Evolutionary conservation across 2,888 invertebrate species (phyloP).

Genomic region (Dryococelus australis): DNA sequence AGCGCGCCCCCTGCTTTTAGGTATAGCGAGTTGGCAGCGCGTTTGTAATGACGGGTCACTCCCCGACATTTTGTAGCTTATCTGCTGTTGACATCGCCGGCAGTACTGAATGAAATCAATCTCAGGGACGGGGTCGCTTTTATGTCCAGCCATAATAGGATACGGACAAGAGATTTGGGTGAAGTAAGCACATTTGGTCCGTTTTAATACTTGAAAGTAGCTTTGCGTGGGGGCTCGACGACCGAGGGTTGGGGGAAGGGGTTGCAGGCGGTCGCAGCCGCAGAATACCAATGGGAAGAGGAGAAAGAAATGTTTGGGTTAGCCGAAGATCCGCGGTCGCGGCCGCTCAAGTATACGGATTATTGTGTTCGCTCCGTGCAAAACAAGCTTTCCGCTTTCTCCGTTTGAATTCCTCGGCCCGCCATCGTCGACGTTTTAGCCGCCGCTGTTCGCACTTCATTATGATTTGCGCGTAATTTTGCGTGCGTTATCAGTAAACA

Average conservation of each 20-base stretch:
- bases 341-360: not conserved
- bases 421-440: too few relatives aligned
- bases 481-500: too few relatives aligned
- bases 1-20: not conserved
- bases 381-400: not conserved
- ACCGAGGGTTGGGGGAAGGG: not conserved
- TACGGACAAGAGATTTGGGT: constrained; percentile 10
- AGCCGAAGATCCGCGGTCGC: not conserved
- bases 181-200: constrained; percentile 4
- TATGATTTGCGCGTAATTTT: too few relatives aligned
- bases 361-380: not conserved
- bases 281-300: not conserved
- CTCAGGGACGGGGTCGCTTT: not conserved
- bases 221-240: not conserved
- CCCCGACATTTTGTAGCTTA: not conserved
- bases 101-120: not conserved
- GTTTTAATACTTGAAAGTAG: not conserved
- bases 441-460: too few relatives aligned
- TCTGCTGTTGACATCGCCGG: constrained; percentile 7
- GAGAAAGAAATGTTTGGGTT: not conserved
- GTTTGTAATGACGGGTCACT: not conserved
- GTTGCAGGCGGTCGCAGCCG: not conserved
- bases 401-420: not conserved
- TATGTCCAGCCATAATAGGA: constrained; percentile 8
- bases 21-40: not conserved